Evolutionary conservation across 2,888 invertebrate genomes (phyloP), one percentile per base, ranked within the genome.

Genomic region (Meliscaeva auricollis): DNA sequence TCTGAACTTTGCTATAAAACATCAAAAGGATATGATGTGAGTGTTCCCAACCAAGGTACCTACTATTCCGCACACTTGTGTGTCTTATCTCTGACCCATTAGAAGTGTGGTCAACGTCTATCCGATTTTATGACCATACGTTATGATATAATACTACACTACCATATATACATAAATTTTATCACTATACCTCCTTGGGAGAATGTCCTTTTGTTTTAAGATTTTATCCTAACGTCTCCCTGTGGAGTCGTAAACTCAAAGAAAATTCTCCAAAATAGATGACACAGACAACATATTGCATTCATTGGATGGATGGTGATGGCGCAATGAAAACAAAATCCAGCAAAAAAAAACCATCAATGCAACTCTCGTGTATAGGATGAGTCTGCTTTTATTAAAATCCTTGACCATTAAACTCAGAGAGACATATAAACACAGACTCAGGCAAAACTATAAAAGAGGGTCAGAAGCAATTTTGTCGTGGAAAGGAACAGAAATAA

Each of bases 241-340:
- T 17, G 38, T 15, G 20, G 62, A 54, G 79, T 48, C 68, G 75
- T 80, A 76, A 76, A 80, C 26, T 54, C 32, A 9, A 60, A 60
- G 30, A 64, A 64, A 64, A 3, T 54, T 48, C 41, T n/a, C 22
- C 20, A 4, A 9, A 17, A 44, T n/a, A 41, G 62, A 38, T 46
- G 50, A 56, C 48, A 44, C 52, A 56, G 76, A 72, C 75, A 72
- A 69, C 85, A 85, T 85, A 81, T 85, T 85, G 85, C 85, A 85
- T 77, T 76, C 69, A 81, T 80, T 73, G 73, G 54, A 48, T 46
- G 48, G 2, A 35, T 35, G 13, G 20, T 20, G 2, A 35, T 35
- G 13, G 20, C 38, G 58, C 20, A 35, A 58, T 58, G 58, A 58
- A 58, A 17, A 20, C 20, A 13, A 58, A 38, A 70, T 66, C 56